Evolutionary conservation across 2,797 vertebrate species (phyloP), one percentile per base, ranked within the genome.

Genomic region (Graptemys geographica): DNA sequence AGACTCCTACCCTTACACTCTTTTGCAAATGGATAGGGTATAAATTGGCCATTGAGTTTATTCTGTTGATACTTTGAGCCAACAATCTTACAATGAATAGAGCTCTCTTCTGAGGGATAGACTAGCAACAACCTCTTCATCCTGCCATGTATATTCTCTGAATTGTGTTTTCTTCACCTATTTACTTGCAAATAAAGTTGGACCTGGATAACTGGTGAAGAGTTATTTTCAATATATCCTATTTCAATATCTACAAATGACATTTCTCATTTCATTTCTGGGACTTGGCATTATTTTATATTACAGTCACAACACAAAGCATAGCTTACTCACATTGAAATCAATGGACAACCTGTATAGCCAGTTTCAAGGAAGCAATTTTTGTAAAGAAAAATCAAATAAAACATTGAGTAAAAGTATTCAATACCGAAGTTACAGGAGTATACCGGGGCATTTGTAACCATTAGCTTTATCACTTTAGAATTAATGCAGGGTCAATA

Each of bases 181-280:
- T 69, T 69, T 37, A 37, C 0, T 0, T 11, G 2, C 81, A 52
- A 37, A 51, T 4, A 6, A 9, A 4, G 18, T 84, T 52, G 44
- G 11, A 44, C 2, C 13, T 79, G 81, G n/a, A 78, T 65, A 3
- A 27, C 28, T 27, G 23, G 41, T 23, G 49, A 33, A 10, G 19
- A 21, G 18, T 79, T 16, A 15, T 5, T 44, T 84, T 80, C 62
- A 69, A 18, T 69, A 69, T n/a, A 69, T 69, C 62, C 5, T 82
- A 1, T 52, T 4, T 88, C 41, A 6, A 19, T 82, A 19, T 37
- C 62, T 69, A 69, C 18, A 65, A 88, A 79, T 51, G 16, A 55
- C 5, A 62, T n/a, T 55, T 69, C 16, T 69, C 81, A 44, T 65
- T 87, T 90, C 41, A 84, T 7, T 86, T 84, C 44, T 51, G 49